phyloP scores from a whole-genome alignment of 2,113 vertebrate genomes.

The Trinectes maculatus region DNA sequence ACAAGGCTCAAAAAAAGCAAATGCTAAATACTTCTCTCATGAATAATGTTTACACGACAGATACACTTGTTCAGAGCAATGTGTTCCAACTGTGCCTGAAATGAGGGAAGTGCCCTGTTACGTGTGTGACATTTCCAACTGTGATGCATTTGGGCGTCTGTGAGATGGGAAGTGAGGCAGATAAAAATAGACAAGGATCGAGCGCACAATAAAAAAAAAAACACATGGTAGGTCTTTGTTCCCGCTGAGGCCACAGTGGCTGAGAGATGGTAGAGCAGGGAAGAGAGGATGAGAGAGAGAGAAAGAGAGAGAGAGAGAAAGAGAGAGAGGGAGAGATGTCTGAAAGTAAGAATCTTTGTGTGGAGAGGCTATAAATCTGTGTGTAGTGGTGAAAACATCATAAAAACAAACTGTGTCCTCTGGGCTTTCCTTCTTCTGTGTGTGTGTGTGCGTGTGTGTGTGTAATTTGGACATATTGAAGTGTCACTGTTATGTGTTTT shows the following conservation, averaged over 20 bases:
- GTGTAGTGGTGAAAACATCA: conserved; percentile 38
- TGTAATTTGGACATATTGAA: not conserved
- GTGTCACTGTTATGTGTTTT: not conserved
- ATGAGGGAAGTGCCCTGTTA: not conserved
- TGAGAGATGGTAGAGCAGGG: conserved; percentile 6
- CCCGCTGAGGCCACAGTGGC: conserved; percentile 19
- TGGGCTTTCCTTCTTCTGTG: conserved; percentile 25
- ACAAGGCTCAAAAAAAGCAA: no score
- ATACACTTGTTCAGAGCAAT: no score
- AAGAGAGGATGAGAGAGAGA: not conserved
- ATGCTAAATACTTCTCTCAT: no score
- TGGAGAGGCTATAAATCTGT: conserved; percentile 44
- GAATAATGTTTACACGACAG: no score
- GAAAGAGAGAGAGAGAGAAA: not conserved
- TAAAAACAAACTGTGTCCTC: conserved; percentile 48
- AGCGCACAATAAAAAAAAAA: not conserved
- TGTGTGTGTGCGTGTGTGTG: conserved; percentile 6
- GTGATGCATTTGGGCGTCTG: conserved; percentile 24
- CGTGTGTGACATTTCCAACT: conserved; percentile 26
- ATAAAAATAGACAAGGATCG: conserved; percentile 56
- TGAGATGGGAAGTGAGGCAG: conserved; percentile 16
- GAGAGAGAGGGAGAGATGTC: not conserved
- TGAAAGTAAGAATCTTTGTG: conserved; percentile 15
- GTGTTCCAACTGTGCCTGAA: not conserved
- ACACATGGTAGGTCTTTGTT: conserved; percentile 31